phyloP scores from a whole-genome alignment of 2,113 vertebrate genomes.

The Actenoides hombroni region DNA sequence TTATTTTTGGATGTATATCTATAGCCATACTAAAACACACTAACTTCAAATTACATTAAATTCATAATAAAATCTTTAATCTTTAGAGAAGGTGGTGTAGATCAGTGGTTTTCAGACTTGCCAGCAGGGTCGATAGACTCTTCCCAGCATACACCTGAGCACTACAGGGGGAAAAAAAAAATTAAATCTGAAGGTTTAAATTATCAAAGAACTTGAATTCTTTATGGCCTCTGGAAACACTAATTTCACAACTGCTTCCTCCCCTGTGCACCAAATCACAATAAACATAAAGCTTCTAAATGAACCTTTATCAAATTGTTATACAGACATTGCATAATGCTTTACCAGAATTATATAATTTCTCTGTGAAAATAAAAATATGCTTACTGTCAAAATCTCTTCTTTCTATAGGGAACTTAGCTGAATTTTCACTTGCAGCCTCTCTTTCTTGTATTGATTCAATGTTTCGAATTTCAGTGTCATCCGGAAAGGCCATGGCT shows the following conservation, averaged over 20 bases:
- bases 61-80: conserved; percentile 9
- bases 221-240: background rate
- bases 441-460: conserved; percentile 79
- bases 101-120: conserved; percentile 72
- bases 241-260: background rate
- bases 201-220: background rate
- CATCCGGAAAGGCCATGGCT: conserved; percentile 66
- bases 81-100: background rate
- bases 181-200: background rate
- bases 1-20: background rate
- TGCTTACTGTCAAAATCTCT: conserved; percentile 88
- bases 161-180: conserved; percentile 68
- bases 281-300: background rate
- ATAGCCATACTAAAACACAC: background rate
- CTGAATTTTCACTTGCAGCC: conserved; percentile 70
- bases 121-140: conserved; percentile 96
- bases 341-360: background rate
- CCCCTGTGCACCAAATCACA: background rate
- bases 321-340: background rate
- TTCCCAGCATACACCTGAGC: conserved; percentile 93
- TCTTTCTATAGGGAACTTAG: conserved; percentile 80
- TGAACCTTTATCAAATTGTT: background rate
- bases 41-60: background rate
- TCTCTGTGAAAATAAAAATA: background rate
- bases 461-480: conserved; percentile 67